These are phyloP conservation scores for Sander lucioperca DNA, from an alignment of 2,113 vertebrate genomes.

Conservation along the genomic window DNA sequence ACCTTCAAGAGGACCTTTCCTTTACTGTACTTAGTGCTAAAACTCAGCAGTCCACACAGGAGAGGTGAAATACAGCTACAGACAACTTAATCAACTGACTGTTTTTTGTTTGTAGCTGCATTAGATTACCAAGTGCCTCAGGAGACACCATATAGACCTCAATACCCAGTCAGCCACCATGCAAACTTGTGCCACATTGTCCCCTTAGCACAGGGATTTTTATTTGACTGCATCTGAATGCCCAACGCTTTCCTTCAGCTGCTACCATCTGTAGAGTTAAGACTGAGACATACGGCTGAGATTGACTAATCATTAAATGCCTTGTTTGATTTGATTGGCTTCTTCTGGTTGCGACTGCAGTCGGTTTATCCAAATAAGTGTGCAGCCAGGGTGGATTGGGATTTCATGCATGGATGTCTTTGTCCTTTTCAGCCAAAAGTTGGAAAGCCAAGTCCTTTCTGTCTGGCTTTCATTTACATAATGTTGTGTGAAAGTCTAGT, in stretches of 20 bases:
- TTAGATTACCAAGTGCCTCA: neutral
- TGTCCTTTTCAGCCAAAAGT: constrained; percentile 19
- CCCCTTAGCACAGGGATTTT: neutral
- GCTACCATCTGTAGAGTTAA: constrained; percentile 15
- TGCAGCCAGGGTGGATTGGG: constrained; percentile 29
- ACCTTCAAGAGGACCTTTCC: constrained; percentile 3
- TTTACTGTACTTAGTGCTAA: neutral
- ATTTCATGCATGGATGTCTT: constrained; percentile 46
- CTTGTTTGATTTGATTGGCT: constrained; percentile 60
- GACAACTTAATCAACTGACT: neutral
- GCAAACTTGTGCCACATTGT: neutral
- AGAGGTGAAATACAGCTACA: neutral
- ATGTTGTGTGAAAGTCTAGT: constrained; percentile 23
- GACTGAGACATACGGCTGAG: constrained; percentile 4
- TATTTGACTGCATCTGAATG: neutral
- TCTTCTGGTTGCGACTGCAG: constrained; percentile 15
- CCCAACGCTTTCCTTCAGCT: constrained; percentile 4
- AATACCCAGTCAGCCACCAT: neutral
- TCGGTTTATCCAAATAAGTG: constrained; percentile 41
- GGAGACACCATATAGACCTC: neutral
- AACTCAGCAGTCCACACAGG: neutral
- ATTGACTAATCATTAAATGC: constrained; percentile 47
- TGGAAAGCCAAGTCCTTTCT: constrained; percentile 7
- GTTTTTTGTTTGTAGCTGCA: neutral
- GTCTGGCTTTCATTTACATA: constrained; percentile 59